Conservation (phyloP, 2,113 vertebrate genomes). For the Stigmatopora nigra region DNA sequence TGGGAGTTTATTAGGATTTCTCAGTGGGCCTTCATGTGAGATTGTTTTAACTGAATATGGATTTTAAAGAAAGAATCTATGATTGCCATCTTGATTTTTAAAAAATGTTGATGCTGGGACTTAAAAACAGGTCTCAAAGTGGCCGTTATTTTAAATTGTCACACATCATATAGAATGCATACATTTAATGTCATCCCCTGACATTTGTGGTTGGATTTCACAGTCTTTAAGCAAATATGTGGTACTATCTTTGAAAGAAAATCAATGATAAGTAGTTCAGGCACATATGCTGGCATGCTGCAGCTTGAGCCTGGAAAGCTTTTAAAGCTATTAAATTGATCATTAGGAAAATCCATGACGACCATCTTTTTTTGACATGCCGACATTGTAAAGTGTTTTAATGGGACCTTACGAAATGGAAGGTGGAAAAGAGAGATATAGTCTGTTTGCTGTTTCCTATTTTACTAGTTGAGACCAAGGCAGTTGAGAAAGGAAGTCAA, state of each 20-base stretch:
- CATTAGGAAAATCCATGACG: background rate
- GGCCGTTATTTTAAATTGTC: background rate
- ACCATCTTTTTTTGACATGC: background rate
- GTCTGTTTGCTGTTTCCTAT: too few relatives aligned
- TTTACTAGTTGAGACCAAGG: too few relatives aligned
- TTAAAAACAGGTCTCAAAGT: background rate
- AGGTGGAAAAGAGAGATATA: background rate
- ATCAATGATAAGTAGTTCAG: background rate
- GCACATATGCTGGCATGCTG: too few relatives aligned
- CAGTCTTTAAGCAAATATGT: background rate
- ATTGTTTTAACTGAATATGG: background rate
- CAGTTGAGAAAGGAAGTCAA: too few relatives aligned
- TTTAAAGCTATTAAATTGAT: background rate
- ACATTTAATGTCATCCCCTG: background rate
- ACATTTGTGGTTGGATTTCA: background rate
- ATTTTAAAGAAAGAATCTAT: background rate
- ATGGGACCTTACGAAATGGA: background rate
- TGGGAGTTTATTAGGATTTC: constrained; percentile 7
- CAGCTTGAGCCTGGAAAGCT: background rate
- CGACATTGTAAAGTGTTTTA: background rate
- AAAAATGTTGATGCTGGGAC: too few relatives aligned
- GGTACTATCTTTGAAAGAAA: background rate
- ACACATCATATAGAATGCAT: background rate
- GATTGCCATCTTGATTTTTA: too few relatives aligned
- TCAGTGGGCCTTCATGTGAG: background rate